Conservation (phyloP, 2,113 vertebrate species). For the Daboia siamensis region DNA sequence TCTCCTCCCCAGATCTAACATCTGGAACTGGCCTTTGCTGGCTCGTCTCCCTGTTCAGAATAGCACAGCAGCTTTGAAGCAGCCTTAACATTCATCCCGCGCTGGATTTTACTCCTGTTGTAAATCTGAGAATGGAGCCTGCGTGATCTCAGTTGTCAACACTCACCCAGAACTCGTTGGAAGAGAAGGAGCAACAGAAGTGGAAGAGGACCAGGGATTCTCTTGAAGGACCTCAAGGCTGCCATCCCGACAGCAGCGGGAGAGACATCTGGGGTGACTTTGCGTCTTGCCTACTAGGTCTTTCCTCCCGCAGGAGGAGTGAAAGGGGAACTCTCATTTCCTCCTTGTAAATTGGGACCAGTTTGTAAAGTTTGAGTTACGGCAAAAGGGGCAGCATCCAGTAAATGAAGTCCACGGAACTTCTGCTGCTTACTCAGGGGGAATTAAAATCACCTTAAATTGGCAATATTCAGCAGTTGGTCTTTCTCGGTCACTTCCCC, state of each 20-base stretch:
- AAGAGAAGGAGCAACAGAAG: not conserved
- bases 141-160: not conserved
- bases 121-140: not conserved
- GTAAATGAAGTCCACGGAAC: not conserved
- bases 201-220: not conserved
- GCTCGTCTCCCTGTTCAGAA: not conserved
- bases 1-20: no score
- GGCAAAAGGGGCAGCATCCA: not conserved
- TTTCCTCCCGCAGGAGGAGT: not conserved
- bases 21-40: no score
- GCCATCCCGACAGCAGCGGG: not conserved
- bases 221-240: not conserved
- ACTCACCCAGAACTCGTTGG: not conserved
- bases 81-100: not conserved
- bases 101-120: not conserved
- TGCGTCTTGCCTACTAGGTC: rapidly evolving
- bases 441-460: no score
- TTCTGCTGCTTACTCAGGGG: not conserved
- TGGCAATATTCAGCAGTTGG: no score
- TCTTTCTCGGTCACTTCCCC: no score
- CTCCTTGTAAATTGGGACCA: not conserved
- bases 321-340: not conserved
- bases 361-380: not conserved
- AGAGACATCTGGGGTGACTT: not conserved
- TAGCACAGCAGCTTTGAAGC: not conserved